Evolutionary conservation across 2,113 vertebrate species (phyloP).

Genomic region (Bubo scandiacus): DNA sequence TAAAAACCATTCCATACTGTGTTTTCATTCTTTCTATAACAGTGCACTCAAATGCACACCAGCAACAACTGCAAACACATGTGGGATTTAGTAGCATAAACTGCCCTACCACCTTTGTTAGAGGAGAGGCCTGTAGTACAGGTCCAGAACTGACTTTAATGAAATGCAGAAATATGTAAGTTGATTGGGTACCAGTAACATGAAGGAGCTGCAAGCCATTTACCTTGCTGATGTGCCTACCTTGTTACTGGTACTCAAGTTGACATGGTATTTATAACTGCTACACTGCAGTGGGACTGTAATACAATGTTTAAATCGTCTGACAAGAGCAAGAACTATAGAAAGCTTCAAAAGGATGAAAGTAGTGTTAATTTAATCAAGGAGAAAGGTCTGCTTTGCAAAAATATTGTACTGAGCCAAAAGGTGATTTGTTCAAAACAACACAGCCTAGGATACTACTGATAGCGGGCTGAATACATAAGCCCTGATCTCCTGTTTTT

Average conservation of each 20-base stretch:
- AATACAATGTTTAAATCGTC: neutral
- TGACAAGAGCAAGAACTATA: neutral
- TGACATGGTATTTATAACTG: neutral
- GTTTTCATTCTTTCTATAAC: constrained; percentile 38
- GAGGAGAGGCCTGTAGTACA: neutral
- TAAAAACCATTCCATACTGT: constrained; percentile 28
- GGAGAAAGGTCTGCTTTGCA: neutral
- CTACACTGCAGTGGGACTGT: neutral
- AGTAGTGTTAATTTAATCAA: neutral
- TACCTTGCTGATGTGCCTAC: neutral
- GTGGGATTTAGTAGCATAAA: neutral
- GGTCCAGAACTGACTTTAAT: neutral
- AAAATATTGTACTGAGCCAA: neutral
- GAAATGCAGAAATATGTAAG: neutral
- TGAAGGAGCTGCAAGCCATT: neutral
- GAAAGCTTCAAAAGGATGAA: neutral
- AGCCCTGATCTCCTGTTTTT: neutral
- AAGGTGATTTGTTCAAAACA: neutral
- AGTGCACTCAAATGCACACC: neutral
- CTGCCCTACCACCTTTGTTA: neutral
- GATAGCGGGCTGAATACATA: neutral
- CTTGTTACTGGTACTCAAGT: neutral
- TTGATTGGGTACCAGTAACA: neutral
- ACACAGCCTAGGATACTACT: neutral
- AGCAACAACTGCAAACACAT: neutral